These are phyloP conservation scores for Clarias laeviceps DNA, from an alignment of 2,797 vertebrate species.

Conservation along the genomic window DNA sequence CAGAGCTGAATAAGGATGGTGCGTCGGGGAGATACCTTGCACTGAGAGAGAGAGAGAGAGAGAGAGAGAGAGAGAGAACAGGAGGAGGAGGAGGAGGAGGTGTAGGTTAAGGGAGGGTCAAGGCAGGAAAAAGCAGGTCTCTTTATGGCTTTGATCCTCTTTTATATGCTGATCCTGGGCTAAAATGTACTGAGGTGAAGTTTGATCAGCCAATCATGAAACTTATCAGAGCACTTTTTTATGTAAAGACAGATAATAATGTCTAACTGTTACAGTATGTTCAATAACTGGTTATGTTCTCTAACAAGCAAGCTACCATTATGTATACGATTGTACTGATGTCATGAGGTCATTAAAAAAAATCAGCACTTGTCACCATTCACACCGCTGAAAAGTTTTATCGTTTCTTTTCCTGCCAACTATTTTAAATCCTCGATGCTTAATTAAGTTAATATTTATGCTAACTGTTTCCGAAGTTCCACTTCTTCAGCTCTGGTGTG, in stretches of 20 bases:
- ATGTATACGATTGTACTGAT: background rate
- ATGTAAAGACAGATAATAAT: background rate
- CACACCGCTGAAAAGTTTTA: background rate
- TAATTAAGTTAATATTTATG: slow-evolving; percentile 18
- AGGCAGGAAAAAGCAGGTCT: slow-evolving; percentile 69
- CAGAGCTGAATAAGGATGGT: slow-evolving; percentile 96
- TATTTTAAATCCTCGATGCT: background rate
- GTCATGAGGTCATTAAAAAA: background rate
- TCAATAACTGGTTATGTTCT: background rate
- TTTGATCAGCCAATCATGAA: background rate
- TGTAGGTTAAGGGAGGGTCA: slow-evolving; percentile 64
- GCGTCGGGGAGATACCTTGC: slow-evolving; percentile 82
- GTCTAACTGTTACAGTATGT: background rate
- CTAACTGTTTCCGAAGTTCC: background rate
- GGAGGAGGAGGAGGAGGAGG: slow-evolving; percentile 1
- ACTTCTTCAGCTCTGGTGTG: background rate
- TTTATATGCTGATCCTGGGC: slow-evolving; percentile 43
- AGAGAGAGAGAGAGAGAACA: slow-evolving; percentile 35
- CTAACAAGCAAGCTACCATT: background rate
- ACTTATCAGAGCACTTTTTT: background rate
- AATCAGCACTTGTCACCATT: background rate
- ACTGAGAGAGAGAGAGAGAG: slow-evolving; percentile 51
- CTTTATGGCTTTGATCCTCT: slow-evolving; percentile 69
- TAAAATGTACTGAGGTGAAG: background rate
- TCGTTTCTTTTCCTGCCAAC: background rate